These are phyloP conservation scores for Muscicapa striata DNA, from an alignment of 2,797 vertebrate genomes.

Conservation along the genomic window DNA sequence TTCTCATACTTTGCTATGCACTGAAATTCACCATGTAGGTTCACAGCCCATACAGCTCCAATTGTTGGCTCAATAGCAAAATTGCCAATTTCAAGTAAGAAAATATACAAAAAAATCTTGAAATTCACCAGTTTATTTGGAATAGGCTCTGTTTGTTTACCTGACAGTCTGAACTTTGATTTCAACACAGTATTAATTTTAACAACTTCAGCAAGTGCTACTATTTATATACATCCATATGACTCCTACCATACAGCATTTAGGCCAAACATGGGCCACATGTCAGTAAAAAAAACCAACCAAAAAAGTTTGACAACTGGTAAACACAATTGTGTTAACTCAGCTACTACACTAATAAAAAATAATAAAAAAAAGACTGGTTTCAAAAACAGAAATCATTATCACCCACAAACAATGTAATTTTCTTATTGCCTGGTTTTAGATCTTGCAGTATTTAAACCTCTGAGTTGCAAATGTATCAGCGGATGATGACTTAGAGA, in stretches of 20 bases:
- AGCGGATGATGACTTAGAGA: background rate
- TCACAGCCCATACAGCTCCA: background rate
- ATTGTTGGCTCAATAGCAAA: background rate
- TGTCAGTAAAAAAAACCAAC: background rate
- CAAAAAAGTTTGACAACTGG: background rate
- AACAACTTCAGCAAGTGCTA: background rate
- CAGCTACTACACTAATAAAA: background rate
- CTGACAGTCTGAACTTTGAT: background rate
- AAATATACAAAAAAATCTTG: background rate
- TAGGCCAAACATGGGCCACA: background rate
- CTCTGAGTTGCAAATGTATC: background rate
- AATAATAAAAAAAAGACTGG: background rate
- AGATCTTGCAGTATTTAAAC: background rate
- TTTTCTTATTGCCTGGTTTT: background rate
- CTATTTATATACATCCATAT: background rate
- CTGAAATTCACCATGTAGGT: background rate
- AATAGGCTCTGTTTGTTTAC: background rate
- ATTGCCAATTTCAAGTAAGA: background rate
- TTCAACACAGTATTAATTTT: background rate
- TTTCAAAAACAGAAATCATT: background rate
- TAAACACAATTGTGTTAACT: background rate
- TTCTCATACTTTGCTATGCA: background rate
- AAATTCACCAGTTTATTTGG: background rate
- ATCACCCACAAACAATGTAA: background rate
- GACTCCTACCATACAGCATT: background rate